These are phyloP conservation scores for Chloroceryle inda DNA, from an alignment of 2,797 vertebrate genomes.

Conservation along the genomic window DNA sequence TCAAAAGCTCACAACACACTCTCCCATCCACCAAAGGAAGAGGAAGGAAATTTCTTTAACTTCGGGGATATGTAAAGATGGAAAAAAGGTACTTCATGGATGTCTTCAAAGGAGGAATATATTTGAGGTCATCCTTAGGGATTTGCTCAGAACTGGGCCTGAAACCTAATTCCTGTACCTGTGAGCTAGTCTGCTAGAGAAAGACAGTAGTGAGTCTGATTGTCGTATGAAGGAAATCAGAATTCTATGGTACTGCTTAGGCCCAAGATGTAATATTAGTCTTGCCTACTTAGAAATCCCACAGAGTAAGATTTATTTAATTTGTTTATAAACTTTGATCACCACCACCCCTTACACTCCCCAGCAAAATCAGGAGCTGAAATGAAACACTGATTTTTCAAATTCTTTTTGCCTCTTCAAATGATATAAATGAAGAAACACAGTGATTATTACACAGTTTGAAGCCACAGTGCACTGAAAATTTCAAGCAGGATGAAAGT, in stretches of 20 bases:
- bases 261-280: not conserved
- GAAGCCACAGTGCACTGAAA: not conserved
- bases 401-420: not conserved
- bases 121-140: not conserved
- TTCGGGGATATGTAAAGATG: not conserved
- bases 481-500: not conserved
- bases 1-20: fast-evolving
- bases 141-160: not conserved
- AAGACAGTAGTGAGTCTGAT: not conserved
- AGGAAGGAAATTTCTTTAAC: not conserved
- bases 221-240: not conserved
- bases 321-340: not conserved
- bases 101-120: not conserved
- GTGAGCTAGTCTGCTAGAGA: not conserved
- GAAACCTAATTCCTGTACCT: not conserved
- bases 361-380: not conserved
- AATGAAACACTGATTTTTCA: not conserved
- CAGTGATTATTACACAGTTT: not conserved
- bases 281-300: not conserved
- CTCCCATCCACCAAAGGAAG: not conserved
- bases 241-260: not conserved
- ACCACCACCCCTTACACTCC: fast-evolving
- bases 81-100: not conserved
- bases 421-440: not conserved
- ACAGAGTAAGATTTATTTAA: not conserved